phyloP scores from a whole-genome alignment of 2,797 vertebrate genomes.

The Periparus ater region DNA sequence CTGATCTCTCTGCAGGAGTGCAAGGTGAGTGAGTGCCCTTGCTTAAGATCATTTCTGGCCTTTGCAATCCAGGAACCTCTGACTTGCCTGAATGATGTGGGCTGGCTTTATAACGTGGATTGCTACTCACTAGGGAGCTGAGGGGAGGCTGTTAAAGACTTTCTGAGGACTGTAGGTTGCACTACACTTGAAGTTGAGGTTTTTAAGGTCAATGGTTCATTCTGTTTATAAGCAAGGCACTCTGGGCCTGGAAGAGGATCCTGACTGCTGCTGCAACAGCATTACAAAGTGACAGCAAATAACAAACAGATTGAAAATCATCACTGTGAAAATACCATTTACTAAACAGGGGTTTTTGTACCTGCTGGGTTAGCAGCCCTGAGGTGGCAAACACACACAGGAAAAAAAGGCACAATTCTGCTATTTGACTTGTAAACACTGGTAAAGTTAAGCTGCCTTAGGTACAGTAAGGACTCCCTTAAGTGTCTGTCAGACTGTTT shows the following conservation, averaged over 20 bases:
- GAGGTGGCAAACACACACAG: background rate
- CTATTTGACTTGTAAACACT: background rate
- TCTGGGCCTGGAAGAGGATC: background rate
- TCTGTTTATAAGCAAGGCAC: slow-evolving; percentile 31
- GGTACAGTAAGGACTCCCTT: background rate
- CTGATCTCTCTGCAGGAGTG: background rate
- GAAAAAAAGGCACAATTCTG: background rate
- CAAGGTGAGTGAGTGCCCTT: slow-evolving; percentile 38
- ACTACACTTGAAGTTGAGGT: slow-evolving; percentile 35
- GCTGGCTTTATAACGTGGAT: background rate
- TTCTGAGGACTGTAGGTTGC: slow-evolving; percentile 48
- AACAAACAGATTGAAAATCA: background rate
- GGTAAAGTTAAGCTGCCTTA: background rate
- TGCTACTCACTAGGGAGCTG: slow-evolving; percentile 29
- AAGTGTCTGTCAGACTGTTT: background rate
- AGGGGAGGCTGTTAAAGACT: slow-evolving; percentile 36
- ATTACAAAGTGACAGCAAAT: background rate
- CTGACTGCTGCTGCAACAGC: background rate
- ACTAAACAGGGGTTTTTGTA: background rate
- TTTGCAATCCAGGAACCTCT: slow-evolving; percentile 35
- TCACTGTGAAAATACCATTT: background rate
- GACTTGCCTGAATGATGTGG: slow-evolving; percentile 16
- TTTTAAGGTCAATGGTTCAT: slow-evolving; percentile 36
- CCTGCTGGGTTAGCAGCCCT: background rate
- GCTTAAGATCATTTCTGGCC: slow-evolving; percentile 33